Evolutionary conservation across 2,888 invertebrate genomes (phyloP), one percentile per base, ranked within the genome.

Genomic region (Drosophila neotestacea): DNA sequence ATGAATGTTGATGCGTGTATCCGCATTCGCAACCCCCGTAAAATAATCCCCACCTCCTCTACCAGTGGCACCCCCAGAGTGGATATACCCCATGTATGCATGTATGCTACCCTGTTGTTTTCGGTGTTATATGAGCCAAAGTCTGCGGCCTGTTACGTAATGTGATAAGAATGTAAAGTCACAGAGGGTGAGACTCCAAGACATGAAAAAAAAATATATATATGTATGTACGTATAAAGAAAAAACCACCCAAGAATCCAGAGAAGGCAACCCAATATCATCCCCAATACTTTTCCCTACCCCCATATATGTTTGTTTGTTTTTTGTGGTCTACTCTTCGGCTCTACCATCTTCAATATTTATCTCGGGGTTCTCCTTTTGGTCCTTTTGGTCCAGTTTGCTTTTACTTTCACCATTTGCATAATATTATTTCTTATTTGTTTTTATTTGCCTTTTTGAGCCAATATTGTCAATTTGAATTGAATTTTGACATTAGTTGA

Each of bases 131-230:
- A 79, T 39, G 82, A 86, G 66, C 75, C 73, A 58, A 75, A 87
- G 86, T 86, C 86, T 88, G 88, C 85, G 86, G 88, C 89, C 79
- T 79, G 85, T 79, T 76, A 79, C 72, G 86, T 86, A 88, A 86
- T 87, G 74, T 81, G 89, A 86, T 86, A 86, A 88, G 86, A 87
- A 87, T 79, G 74, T 63, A 7, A 58, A 65, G 30, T 4, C 36
- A 6, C 41, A 32, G 6, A n/a, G 32, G 1, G 4, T 9, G 38
- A 11, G 6, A 27, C 28, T 27, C 41, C 30, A 63, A 48, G 36
- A 36, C 46, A n/a, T 30, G 13, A 10, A 10, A 4, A 10, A 10
- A 4, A 13, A 38, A 61, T 22, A 22, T 22, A 22, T 22, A 22
- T n/a, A n/a, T n/a, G n/a, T n/a, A n/a, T 22, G 22, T 22, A 22